Conservation (phyloP, 92 coral and sea anemone species). For the Epizoanthus scotinus region DNA sequence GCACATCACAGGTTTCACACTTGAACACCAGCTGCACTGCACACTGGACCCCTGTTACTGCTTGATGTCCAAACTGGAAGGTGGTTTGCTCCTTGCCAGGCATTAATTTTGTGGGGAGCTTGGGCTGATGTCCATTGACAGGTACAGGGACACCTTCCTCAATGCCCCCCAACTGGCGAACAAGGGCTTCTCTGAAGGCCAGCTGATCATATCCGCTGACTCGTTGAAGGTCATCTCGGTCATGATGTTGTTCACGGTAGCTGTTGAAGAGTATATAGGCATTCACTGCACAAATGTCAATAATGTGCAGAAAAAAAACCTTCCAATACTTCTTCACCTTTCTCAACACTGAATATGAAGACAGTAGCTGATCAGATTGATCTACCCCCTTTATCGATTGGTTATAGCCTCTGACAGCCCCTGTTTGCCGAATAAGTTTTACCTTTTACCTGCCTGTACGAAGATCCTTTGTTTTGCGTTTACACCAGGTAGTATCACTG, state of each 20-base stretch:
- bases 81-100: constrained; percentile 35
- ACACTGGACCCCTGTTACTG: constrained; percentile 14
- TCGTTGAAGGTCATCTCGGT: constrained; percentile 15
- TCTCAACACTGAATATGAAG: constrained; percentile 29
- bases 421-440: constrained; percentile 16
- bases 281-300: constrained; percentile 46
- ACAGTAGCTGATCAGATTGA: constrained; percentile 45
- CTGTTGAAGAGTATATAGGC: constrained; percentile 26
- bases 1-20: constrained; percentile 28
- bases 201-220: constrained; percentile 8
- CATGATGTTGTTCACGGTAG: constrained; percentile 13
- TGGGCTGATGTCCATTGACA: constrained; percentile 27
- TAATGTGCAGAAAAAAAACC: constrained; percentile 42
- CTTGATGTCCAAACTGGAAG: constrained; percentile 30
- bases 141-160: constrained; percentile 2
- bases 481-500: constrained; percentile 11
- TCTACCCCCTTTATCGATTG: constrained; percentile 43
- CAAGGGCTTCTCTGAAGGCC: constrained; percentile 9
- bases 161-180: constrained; percentile 8
- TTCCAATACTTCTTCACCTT: constrained; percentile 51
- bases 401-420: constrained; percentile 34
- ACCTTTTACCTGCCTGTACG: constrained; percentile 25
- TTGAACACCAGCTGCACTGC: constrained; percentile 33
- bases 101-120: constrained; percentile 32
- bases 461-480: background rate